Conservation (phyloP, 2,888 invertebrate genomes). For the Pheosia tremula region DNA sequence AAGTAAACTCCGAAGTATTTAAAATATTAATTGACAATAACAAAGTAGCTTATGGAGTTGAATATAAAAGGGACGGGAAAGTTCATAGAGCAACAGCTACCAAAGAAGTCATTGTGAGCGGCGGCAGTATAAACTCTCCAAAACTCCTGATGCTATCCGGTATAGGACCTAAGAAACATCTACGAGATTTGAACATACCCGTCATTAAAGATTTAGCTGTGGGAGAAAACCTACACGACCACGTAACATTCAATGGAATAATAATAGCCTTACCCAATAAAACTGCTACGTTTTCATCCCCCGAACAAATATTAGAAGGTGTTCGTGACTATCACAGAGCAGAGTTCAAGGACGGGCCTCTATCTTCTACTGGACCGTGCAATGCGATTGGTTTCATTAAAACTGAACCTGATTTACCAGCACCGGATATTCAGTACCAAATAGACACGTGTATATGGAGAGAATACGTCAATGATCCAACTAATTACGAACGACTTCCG, state of each 20-base stretch:
- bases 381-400: constrained; percentile 84
- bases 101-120: constrained; percentile 64
- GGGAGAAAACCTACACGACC: constrained; percentile 71
- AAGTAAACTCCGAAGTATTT: constrained; percentile 77
- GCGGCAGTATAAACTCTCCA: constrained; percentile 59
- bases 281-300: constrained; percentile 69
- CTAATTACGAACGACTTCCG: constrained; percentile 39
- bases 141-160: constrained; percentile 65
- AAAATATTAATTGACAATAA: constrained; percentile 80
- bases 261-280: constrained; percentile 79
- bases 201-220: constrained; percentile 62
- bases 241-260: constrained; percentile 71
- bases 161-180: constrained; percentile 59
- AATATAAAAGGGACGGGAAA: constrained; percentile 44
- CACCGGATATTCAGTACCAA: constrained; percentile 86
- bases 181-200: constrained; percentile 49
- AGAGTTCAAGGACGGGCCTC: constrained; percentile 69
- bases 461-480: constrained; percentile 82
- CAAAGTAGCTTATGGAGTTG: constrained; percentile 56
- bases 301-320: constrained; percentile 64
- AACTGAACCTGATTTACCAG: constrained; percentile 67
- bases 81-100: constrained; percentile 48
- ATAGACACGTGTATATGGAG: constrained; percentile 76
- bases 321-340: constrained; percentile 61
- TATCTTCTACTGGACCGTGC: constrained; percentile 81